Evolutionary conservation across 2,797 vertebrate species (phyloP).

Genomic region (Denticeps clupeoides): DNA sequence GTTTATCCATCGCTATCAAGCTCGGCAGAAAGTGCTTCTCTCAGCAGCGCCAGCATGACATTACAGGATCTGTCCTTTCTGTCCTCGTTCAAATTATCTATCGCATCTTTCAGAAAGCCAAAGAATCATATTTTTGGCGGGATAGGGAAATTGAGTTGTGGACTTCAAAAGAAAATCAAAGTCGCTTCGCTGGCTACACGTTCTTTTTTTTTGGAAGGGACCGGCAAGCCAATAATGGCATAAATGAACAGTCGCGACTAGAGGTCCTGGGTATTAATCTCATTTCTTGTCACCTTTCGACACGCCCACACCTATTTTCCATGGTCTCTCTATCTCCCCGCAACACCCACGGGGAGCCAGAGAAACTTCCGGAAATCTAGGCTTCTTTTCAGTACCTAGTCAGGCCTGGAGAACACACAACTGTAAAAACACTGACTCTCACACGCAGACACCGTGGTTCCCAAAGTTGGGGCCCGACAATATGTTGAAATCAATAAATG

Average conservation of each 20-base stretch:
- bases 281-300: conserved; percentile 22
- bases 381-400: too few relatives aligned
- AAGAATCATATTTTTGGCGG: conserved; percentile 21
- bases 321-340: conserved; percentile 7
- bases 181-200: conserved; percentile 34
- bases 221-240: conserved; percentile 27
- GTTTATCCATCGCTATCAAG: too few relatives aligned
- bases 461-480: too few relatives aligned
- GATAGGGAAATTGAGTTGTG: conserved; percentile 32
- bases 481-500: too few relatives aligned
- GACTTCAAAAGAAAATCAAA: conserved; percentile 42
- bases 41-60: too few relatives aligned
- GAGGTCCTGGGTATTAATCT: too few relatives aligned
- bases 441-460: too few relatives aligned
- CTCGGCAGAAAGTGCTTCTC: too few relatives aligned
- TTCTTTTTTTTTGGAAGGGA: conserved; percentile 13
- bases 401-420: too few relatives aligned
- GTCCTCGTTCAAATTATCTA: conserved; percentile 28
- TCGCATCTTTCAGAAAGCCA: conserved; percentile 31
- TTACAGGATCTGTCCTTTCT: too few relatives aligned
- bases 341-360: conserved; percentile 25
- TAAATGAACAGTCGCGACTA: conserved; percentile 25
- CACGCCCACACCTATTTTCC: neutral
- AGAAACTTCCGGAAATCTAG: conserved; percentile 33
- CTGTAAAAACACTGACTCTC: too few relatives aligned